phyloP scores from a whole-genome alignment of 2,888 invertebrate genomes.

The Sicus ferrugineus region DNA sequence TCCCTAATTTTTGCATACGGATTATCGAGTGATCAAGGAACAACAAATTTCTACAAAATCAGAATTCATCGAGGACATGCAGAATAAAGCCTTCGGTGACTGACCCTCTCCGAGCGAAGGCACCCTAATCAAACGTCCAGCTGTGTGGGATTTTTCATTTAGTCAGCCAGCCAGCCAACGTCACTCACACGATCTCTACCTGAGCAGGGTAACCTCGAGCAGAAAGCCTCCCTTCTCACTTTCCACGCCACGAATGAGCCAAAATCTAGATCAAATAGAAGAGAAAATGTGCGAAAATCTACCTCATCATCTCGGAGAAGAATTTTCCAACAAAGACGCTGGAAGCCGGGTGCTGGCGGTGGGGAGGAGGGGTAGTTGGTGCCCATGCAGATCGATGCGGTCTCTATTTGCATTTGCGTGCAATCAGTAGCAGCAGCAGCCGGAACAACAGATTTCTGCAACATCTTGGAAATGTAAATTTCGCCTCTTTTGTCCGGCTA shows the following conservation, averaged over 20 bases:
- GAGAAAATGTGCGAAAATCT: slow-evolving; percentile 46
- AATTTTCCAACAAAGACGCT: slow-evolving; percentile 22
- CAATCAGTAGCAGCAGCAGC: background rate
- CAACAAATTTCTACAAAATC: slow-evolving; percentile 36
- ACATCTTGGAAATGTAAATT: slow-evolving; percentile 35
- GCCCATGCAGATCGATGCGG: slow-evolving; percentile 17
- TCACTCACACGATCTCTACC: background rate
- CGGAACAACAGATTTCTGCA: slow-evolving; percentile 18
- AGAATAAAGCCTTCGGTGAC: background rate
- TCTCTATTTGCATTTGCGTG: slow-evolving; percentile 36
- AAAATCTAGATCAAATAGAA: slow-evolving; percentile 41
- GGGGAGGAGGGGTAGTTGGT: too few relatives aligned
- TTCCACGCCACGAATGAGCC: background rate
- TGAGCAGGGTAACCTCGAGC: background rate
- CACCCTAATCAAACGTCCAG: slow-evolving; percentile 40
- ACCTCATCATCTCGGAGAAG: slow-evolving; percentile 37
- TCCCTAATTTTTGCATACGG: slow-evolving; percentile 36
- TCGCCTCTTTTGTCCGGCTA: slow-evolving; percentile 29
- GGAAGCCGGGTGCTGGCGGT: too few relatives aligned
- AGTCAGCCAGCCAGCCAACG: background rate
- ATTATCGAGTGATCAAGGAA: slow-evolving; percentile 26
- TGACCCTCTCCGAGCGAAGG: slow-evolving; percentile 1
- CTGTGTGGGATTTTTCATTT: slow-evolving; percentile 40
- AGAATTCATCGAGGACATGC: background rate
- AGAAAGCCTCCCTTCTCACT: background rate